phyloP scores from a whole-genome alignment of 2,888 invertebrate species.

The Ectobius pallidus region DNA sequence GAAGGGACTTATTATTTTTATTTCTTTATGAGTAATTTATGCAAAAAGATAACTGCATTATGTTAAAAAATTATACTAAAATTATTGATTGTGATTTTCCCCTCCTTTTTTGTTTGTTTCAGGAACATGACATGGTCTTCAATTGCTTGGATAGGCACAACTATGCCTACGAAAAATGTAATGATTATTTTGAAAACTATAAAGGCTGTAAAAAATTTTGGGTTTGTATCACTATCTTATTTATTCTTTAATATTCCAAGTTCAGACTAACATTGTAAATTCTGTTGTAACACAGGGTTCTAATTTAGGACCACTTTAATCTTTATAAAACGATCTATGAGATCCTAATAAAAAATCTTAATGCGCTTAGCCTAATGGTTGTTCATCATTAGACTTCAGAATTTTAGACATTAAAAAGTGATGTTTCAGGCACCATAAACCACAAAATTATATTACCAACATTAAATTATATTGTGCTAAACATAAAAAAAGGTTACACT shows the following conservation, averaged over 20 bases:
- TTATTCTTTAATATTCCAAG: neutral
- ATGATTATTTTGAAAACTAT: slow-evolving; percentile 74
- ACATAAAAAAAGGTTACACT: no score
- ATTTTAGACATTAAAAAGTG: neutral
- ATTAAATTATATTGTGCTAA: no score
- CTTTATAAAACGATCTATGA: neutral
- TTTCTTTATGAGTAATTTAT: no score
- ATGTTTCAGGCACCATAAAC: neutral
- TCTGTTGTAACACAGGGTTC: no score
- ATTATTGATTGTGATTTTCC: no score
- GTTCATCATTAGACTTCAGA: neutral
- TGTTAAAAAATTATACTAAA: no score
- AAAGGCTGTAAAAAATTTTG: slow-evolving; percentile 81
- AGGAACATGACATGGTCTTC: slow-evolving; percentile 76
- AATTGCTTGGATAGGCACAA: slow-evolving; percentile 74
- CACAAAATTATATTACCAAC: neutral
- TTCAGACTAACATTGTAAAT: no score
- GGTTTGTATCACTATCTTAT: slow-evolving; percentile 61
- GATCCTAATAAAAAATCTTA: neutral
- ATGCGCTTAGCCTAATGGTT: neutral
- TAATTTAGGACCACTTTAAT: neutral
- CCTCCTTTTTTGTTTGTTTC: slow-evolving; percentile 52
- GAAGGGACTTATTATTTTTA: no score
- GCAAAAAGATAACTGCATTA: no score
- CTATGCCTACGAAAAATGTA: slow-evolving; percentile 70